Conservation (phyloP, 2,113 vertebrate genomes). For the Kryptolebias marmoratus region DNA sequence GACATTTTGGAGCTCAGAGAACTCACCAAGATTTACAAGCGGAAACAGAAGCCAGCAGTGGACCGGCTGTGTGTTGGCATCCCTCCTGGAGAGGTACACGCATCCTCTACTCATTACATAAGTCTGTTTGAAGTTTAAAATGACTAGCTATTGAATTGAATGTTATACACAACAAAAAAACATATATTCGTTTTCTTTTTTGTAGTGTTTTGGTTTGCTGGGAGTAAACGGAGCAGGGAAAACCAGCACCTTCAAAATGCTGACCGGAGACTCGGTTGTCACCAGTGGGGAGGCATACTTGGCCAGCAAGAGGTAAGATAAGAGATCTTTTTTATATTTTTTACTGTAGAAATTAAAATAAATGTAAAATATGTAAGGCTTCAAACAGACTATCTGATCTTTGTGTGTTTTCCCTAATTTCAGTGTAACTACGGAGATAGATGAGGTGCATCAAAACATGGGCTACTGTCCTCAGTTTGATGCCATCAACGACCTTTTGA, state of each 20-base stretch:
- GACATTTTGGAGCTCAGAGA: conserved; percentile 95
- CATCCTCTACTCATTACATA: no score
- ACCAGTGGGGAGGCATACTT: conserved; percentile 94
- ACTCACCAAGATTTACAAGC: conserved; percentile 96
- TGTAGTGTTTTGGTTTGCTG: conserved; percentile 94
- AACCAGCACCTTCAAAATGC: conserved; percentile 98
- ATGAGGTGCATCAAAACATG: conserved; percentile 98
- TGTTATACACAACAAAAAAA: neutral
- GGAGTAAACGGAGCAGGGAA: conserved; percentile 98
- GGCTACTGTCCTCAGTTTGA: conserved; percentile 99
- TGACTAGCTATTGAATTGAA: neutral
- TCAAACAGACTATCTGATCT: neutral
- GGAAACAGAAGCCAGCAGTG: conserved; percentile 95
- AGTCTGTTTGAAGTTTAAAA: neutral
- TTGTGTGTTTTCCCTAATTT: conserved; percentile 7
- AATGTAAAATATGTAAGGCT: neutral
- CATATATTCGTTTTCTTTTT: conserved; percentile 17
- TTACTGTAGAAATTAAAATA: neutral
- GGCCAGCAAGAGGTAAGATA: conserved; percentile 90
- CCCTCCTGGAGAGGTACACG: conserved; percentile 93
- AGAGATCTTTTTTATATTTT: neutral
- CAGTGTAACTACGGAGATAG: conserved; percentile 90
- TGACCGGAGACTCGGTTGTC: conserved; percentile 93
- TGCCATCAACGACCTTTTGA: conserved; percentile 84
- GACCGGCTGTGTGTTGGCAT: conserved; percentile 97